Base-by-base conservation (phyloP, 2,113 vertebrate species). In the Zosterops borbonicus region DNA sequence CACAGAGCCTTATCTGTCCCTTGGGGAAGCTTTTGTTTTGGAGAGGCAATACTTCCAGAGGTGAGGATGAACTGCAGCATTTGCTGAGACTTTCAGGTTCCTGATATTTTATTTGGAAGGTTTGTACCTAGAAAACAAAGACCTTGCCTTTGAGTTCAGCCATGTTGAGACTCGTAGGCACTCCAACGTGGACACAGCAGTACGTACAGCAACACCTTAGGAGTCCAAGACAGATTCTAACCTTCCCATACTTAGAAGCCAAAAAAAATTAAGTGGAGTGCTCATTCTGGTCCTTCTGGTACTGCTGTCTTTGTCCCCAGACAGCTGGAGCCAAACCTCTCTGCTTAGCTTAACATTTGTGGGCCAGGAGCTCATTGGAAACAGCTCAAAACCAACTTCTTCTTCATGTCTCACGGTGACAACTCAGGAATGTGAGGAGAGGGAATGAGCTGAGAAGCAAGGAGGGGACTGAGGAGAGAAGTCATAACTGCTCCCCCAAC, bases 111-210 rank as follows among this genome's bases (percentile, higher is more conserved):
- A 31, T 81, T 52, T 80, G 27, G 41, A 71, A 24, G 25, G 15
- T 89, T 80, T 80, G 27, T 59, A 58, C 33, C 29, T 39, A 46
- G 20, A 59, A 65, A 81, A 37, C 11, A 27, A 60, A 83, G 67
- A 24, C 9, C 22, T 50, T 1, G 1, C 11, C n/a, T 71, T 23
- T 15, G 33, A 74, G 24, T 65, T 92, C 35, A 77, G 74, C 16
- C 58, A 11, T 28, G 11, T 47, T 3, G 0, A 37, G 46, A 58
- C 12, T 41, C 52, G 24, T 0, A 5, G 33, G 10, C 14, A 11
- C 0, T 7, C 21, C 52, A 44, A 21, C 29, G 27, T 14, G 41
- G 3, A 10, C 14, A 6, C 33, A 53, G 4, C 18, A 58, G 59
- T 29, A 49, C 5, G 19, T 15, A 35, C 21, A 58, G 62, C 17